Evolutionary conservation across 2,888 invertebrate genomes (phyloP).

Genomic region (Ferdinandea cuprea): DNA sequence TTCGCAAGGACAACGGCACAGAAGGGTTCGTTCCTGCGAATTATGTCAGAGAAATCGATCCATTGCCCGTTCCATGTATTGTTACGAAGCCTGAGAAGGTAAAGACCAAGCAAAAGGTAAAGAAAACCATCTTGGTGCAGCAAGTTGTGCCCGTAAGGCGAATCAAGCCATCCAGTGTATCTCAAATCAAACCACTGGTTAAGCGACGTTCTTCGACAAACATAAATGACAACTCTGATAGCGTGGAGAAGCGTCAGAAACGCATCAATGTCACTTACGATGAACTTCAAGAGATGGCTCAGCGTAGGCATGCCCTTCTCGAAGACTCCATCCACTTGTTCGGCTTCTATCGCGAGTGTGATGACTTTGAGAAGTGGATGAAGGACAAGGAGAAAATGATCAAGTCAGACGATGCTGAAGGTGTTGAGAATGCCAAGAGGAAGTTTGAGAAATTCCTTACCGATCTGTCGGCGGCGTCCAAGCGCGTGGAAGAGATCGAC

Average conservation of each 20-base stretch:
- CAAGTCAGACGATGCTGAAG: conserved; percentile 91
- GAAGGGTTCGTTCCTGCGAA: conserved; percentile 99
- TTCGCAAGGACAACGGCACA: conserved; percentile 94
- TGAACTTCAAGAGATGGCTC: conserved; percentile 91
- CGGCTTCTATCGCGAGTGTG: conserved; percentile 97
- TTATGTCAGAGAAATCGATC: conserved; percentile 96
- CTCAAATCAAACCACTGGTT: conserved; percentile 81
- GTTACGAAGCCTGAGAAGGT: conserved; percentile 93
- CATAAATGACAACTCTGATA: conserved; percentile 87
- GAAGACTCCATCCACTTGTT: conserved; percentile 96
- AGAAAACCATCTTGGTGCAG: conserved; percentile 94
- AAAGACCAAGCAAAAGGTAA: conserved; percentile 92
- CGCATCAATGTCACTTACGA: conserved; percentile 92
- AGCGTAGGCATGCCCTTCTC: conserved; percentile 91
- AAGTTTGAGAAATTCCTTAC: conserved; percentile 99
- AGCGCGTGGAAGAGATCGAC: conserved; percentile 95
- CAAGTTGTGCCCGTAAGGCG: conserved; percentile 92
- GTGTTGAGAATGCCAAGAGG: conserved; percentile 95
- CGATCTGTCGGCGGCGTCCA: conserved; percentile 96
- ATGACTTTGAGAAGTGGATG: conserved; percentile 99
- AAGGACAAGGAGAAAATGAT: conserved; percentile 96
- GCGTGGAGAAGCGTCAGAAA: conserved; percentile 91
- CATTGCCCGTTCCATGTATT: conserved; percentile 91
- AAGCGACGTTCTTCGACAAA: conserved; percentile 82
- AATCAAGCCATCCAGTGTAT: conserved; percentile 83